A percentile compares a stretch with the other conserved stretches of the same genome.
These are phyloP conservation scores for Rhinoderma darwinii DNA, from an alignment of 2,113 vertebrate species.

Conservation along the genomic window DNA sequence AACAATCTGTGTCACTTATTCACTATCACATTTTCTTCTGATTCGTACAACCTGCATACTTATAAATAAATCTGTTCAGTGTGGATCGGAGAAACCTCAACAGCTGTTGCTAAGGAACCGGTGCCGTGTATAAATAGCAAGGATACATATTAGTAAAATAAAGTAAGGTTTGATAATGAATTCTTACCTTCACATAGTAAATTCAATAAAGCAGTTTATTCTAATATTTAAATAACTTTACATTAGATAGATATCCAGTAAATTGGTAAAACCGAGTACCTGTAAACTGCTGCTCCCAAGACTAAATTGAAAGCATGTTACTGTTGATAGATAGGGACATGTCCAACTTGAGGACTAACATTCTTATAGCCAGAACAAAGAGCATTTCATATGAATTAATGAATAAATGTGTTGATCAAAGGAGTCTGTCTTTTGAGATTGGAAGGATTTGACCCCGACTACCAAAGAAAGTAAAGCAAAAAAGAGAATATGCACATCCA, in stretches of 20 bases:
- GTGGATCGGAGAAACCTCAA: constrained; percentile 2
- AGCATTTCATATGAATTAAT: not conserved
- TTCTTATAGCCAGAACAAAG: not conserved
- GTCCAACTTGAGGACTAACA: not conserved
- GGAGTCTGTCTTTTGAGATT: not conserved
- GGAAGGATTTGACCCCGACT: no score
- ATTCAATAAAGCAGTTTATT: not conserved
- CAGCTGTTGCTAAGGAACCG: constrained; percentile 46
- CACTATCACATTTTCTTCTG: not conserved
- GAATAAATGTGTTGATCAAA: not conserved
- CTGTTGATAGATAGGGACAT: not conserved
- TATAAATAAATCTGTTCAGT: constrained; percentile 45
- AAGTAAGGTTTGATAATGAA: constrained; percentile 4
- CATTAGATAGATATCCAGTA: not conserved
- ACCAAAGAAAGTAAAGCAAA: no score
- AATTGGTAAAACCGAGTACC: not conserved
- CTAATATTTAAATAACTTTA: not conserved
- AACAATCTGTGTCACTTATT: constrained; percentile 35
- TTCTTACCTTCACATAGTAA: not conserved
- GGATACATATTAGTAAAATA: constrained; percentile 29
- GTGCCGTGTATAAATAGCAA: constrained; percentile 18
- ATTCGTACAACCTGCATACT: constrained; percentile 22
- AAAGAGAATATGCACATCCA: no score
- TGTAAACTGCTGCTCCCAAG: not conserved
- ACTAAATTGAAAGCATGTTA: not conserved